Base-by-base conservation (phyloP, 2,797 vertebrate genomes). In the Clarias laeviceps region DNA sequence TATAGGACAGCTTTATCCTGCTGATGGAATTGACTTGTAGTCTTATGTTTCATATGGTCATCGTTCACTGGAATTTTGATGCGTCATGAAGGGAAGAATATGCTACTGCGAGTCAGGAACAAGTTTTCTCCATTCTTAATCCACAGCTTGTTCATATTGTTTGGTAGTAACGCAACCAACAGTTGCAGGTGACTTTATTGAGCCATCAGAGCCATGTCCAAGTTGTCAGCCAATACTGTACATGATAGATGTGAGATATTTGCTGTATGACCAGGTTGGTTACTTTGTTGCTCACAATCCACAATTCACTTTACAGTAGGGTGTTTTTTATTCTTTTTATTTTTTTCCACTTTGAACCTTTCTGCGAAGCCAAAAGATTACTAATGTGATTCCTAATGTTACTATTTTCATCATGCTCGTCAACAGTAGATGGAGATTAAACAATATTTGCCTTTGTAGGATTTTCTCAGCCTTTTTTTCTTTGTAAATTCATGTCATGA, bases 361-460 rank as follows among this genome's bases (percentile, higher is more conserved):
- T 86, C 66, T 82, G 56, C 78, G 64, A 87, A 84, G 56, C 74
- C 76, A 86, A 87, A 82, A 32, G 0, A 64, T 80, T 68, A 7
- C 4, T 64, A 45, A 27, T 29, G 61, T 65, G 37, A 65, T 80
- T 20, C 9, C 1, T 12, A 20, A 1, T 32, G 27, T 57, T 61
- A 5, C 40, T 40, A n/a, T 64, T 80, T 64, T 27, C 12, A 64
- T 82, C 69, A 76, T 84, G 12, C 69, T 84, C 64, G 50, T 79
- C 1, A 76, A 56, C 65, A 61, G 84, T 77, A 79, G 81, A 84
- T 79, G 76, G 73, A 85, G 82, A 87, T 89, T 78, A 87, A 89
- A 90, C 82, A 82, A 83, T 59, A 85, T 84, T 90, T 88, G 88
- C 85, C 87, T 89, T 89, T 65, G 61, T 27, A 24, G 77, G 59